Percentiles rank a stretch among this genome's conserved stretches.
Conservation (phyloP, 2,888 invertebrate species). For the Acleris cristana region DNA sequence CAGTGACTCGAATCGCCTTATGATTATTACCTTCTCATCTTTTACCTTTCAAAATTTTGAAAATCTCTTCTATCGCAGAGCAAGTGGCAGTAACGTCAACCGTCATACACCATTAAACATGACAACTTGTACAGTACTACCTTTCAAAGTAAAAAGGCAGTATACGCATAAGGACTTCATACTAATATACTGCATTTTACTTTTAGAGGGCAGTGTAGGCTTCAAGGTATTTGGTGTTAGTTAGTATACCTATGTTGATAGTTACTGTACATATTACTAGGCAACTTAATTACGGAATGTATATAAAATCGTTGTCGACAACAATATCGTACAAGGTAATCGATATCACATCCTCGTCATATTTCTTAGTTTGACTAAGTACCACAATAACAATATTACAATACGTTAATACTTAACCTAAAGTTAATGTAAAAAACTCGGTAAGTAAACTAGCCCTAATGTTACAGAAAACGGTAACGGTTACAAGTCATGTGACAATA, state of each 20-base stretch:
- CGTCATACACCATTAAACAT: too few relatives aligned
- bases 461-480: constrained; percentile 5
- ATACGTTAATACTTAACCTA: constrained; percentile 45
- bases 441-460: constrained; percentile 39
- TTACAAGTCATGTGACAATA: not conserved
- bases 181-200: too few relatives aligned
- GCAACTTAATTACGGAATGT: constrained; percentile 34
- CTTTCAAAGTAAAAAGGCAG: too few relatives aligned
- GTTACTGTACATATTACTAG: constrained; percentile 19
- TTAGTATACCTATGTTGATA: not conserved
- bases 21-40: too few relatives aligned
- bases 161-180: too few relatives aligned
- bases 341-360: constrained; percentile 52
- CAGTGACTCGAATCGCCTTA: too few relatives aligned
- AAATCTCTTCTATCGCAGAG: too few relatives aligned
- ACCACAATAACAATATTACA: constrained; percentile 47
- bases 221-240: too few relatives aligned
- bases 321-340: constrained; percentile 43
- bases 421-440: constrained; percentile 44
- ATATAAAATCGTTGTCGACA: constrained; percentile 26
- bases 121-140: too few relatives aligned
- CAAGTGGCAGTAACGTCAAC: too few relatives aligned
- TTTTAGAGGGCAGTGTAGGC: too few relatives aligned
- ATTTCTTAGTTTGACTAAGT: constrained; percentile 62
- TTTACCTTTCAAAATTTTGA: too few relatives aligned